These are phyloP conservation scores for Ligdia adustata DNA, from an alignment of 2,888 invertebrate genomes.

Conservation along the genomic window DNA sequence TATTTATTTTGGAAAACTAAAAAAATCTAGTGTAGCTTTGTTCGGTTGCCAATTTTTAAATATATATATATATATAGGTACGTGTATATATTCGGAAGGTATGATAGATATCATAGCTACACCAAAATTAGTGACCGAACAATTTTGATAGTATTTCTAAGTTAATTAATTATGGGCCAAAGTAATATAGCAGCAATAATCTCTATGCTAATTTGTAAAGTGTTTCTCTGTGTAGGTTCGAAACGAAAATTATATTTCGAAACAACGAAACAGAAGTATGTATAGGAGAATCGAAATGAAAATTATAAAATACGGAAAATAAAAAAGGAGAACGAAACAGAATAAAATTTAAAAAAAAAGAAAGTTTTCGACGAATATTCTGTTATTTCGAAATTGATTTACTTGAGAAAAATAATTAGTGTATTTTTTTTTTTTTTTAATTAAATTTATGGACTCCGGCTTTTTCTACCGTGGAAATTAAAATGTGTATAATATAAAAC, in stretches of 20 bases:
- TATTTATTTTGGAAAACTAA: constrained; percentile 62
- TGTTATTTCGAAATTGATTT: constrained; percentile 38
- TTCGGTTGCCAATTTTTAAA: constrained; percentile 65
- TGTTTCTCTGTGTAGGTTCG: constrained; percentile 83
- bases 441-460: constrained; percentile 59
- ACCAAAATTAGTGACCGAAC: constrained; percentile 72
- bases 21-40: constrained; percentile 60
- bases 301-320: constrained; percentile 56
- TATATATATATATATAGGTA: constrained; percentile 15
- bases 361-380: constrained; percentile 51
- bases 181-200: constrained; percentile 74
- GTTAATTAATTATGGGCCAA: constrained; percentile 75
- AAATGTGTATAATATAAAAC: constrained; percentile 62
- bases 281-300: constrained; percentile 68
- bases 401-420: constrained; percentile 37
- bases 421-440: constrained; percentile 44
- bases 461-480: constrained; percentile 62
- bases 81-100: constrained; percentile 5
- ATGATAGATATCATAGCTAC: no score
- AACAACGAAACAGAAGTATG: constrained; percentile 72
- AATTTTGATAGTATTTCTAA: constrained; percentile 58
- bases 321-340: constrained; percentile 50
- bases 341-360: constrained; percentile 42
- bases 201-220: constrained; percentile 69
- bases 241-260: constrained; percentile 58